Evolutionary conservation across 64 coral and sea anemone species (phyloP).

Genomic region (Montipora capricornis): DNA sequence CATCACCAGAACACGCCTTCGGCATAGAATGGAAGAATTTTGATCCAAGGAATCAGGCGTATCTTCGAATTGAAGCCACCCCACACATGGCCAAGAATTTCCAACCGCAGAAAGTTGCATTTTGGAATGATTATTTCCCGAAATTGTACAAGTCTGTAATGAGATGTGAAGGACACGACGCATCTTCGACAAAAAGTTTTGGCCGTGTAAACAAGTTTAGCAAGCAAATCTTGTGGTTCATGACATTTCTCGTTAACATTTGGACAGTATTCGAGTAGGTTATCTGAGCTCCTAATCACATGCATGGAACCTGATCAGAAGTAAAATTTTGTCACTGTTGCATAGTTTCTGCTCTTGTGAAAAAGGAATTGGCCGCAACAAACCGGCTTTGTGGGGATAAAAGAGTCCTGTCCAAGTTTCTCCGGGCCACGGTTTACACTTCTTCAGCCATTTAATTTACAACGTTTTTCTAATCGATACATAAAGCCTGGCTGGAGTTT

Average conservation of each 20-base stretch:
- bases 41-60: slow-evolving; percentile 12
- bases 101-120: slow-evolving; percentile 79
- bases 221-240: not conserved
- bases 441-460: too few relatives aligned
- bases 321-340: too few relatives aligned
- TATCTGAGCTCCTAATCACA: too few relatives aligned
- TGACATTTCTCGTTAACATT: not conserved
- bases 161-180: not conserved
- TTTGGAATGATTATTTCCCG: slow-evolving; percentile 88
- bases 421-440: too few relatives aligned
- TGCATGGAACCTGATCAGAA: too few relatives aligned
- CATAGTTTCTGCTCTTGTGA: too few relatives aligned
- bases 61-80: slow-evolving; percentile 56
- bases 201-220: not conserved
- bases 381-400: too few relatives aligned
- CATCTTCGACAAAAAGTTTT: not conserved
- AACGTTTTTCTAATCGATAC: too few relatives aligned
- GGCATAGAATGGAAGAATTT: slow-evolving; percentile 66
- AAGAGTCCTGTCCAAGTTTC: too few relatives aligned
- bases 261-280: not conserved
- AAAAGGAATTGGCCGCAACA: too few relatives aligned
- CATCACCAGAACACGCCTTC: slow-evolving; percentile 39
- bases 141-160: slow-evolving; percentile 41
- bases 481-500: too few relatives aligned
- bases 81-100: slow-evolving; percentile 62